Conservation (phyloP, 2,113 vertebrate genomes). For the Micromys minutus region DNA sequence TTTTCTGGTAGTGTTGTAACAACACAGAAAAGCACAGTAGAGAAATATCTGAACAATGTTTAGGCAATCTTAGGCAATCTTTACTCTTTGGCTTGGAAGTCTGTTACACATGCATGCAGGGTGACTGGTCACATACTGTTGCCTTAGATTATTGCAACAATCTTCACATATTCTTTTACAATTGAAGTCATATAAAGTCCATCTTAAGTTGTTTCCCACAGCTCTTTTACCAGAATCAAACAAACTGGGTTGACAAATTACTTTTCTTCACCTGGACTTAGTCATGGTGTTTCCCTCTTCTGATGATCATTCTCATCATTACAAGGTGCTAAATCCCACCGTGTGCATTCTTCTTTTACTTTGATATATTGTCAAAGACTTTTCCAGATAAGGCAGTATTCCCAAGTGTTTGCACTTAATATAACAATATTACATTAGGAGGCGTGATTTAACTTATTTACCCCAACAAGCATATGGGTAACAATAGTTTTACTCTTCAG, state of each 20-base stretch:
- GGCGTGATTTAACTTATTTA: not conserved
- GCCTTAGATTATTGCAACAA: slow-evolving; percentile 17
- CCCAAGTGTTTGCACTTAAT: not conserved
- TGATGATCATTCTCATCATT: not conserved
- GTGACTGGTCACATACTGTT: slow-evolving; percentile 12
- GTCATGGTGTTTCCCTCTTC: not conserved
- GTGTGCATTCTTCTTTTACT: not conserved
- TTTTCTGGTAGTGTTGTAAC: not conserved
- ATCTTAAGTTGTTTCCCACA: not conserved
- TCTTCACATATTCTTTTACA: not conserved
- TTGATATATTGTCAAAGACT: not conserved
- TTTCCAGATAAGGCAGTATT: not conserved
- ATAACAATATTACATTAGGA: not conserved
- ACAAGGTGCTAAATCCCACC: not conserved
- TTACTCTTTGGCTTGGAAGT: slow-evolving; percentile 31
- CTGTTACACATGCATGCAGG: not conserved
- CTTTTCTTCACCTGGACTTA: not conserved
- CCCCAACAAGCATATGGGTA: not conserved
- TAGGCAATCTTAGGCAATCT: not conserved
- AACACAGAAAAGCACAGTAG: not conserved
- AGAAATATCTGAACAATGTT: not conserved
- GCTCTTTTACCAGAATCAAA: not conserved
- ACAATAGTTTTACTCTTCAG: not conserved
- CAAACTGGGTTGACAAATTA: not conserved
- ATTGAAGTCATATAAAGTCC: not conserved